These are phyloP conservation scores for Zophobas atratus DNA, from an alignment of 1,140 invertebrate genomes.

Conservation along the genomic window DNA sequence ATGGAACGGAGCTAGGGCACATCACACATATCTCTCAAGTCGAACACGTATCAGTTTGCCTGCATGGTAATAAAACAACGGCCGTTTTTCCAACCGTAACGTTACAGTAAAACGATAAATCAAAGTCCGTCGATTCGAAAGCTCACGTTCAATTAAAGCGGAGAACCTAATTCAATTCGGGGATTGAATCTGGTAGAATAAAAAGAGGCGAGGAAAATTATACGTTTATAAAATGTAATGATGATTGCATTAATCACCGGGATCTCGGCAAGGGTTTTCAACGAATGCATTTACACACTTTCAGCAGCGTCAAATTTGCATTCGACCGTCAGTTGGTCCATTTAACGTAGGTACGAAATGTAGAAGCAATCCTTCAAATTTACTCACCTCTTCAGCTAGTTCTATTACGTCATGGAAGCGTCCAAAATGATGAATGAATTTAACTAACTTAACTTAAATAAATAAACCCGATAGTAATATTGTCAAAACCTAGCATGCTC, in stretches of 20 bases:
- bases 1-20: background rate
- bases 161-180: conserved; percentile 33
- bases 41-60: conserved; percentile 4
- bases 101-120: conserved; percentile 24
- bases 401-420: too few relatives aligned
- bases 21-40: conserved; percentile 16
- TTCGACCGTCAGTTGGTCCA: too few relatives aligned
- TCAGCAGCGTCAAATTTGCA: too few relatives aligned
- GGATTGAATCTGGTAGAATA: background rate
- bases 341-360: too few relatives aligned
- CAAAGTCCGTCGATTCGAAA: conserved; percentile 37
- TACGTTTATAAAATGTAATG: background rate
- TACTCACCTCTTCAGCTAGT: too few relatives aligned
- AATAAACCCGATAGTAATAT: too few relatives aligned
- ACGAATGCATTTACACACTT: too few relatives aligned
- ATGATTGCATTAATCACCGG: background rate
- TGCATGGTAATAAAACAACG: conserved; percentile 25
- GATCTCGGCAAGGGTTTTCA: too few relatives aligned
- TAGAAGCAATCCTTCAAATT: too few relatives aligned
- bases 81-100: conserved; percentile 14
- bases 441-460: too few relatives aligned
- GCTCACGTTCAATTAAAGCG: conserved; percentile 37
- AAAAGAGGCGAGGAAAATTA: background rate
- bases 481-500: too few relatives aligned
- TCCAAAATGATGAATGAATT: too few relatives aligned